phyloP scores from a whole-genome alignment of 2,113 vertebrate genomes.

The Chunga burmeisteri region DNA sequence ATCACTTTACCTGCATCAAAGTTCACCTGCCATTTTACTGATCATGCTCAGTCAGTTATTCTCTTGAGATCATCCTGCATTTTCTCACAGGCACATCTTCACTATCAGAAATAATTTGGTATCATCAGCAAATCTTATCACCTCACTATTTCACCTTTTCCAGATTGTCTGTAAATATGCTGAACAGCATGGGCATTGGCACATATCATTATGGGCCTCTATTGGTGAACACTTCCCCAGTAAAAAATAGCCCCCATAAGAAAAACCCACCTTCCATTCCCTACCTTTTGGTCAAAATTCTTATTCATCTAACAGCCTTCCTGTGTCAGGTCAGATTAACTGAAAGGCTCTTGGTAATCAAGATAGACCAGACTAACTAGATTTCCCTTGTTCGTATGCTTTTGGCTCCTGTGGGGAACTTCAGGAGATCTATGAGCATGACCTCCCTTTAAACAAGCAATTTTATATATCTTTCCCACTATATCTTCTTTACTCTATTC shows the following conservation, averaged over 20 bases:
- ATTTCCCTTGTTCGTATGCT: neutral
- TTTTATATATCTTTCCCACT: neutral
- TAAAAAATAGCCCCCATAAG: neutral
- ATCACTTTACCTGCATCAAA: neutral
- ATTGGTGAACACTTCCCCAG: neutral
- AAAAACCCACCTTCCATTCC: neutral
- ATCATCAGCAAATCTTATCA: neutral
- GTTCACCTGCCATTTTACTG: neutral
- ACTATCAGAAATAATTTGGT: neutral
- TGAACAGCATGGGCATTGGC: neutral
- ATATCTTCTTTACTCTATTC: neutral
- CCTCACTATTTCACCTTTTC: neutral
- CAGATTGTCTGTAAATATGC: neutral
- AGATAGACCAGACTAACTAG: neutral
- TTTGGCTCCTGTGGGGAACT: neutral
- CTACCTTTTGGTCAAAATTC: neutral
- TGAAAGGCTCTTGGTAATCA: neutral
- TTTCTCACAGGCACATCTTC: neutral
- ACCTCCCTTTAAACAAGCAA: neutral
- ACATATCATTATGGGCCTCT: neutral
- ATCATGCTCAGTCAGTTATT: neutral
- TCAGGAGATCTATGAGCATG: neutral
- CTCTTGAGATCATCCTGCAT: neutral
- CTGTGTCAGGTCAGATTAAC: neutral
- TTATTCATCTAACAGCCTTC: neutral